A percentile compares a stretch with the other conserved stretches of the same genome.
These are phyloP conservation scores for Drosophila recens DNA, from an alignment of 2,888 invertebrate genomes.

Conservation along the genomic window DNA sequence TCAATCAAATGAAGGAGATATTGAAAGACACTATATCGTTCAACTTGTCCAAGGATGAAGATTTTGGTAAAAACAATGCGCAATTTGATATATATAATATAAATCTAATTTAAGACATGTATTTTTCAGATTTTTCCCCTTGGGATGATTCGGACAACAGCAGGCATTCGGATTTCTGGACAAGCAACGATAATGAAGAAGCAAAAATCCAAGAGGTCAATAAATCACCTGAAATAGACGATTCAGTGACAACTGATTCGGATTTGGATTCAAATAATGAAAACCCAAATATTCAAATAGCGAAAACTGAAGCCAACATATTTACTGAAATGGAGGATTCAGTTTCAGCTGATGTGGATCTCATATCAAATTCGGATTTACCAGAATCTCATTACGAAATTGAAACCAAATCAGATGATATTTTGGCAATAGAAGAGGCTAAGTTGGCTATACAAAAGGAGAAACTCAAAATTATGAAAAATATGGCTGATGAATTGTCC, in stretches of 20 bases:
- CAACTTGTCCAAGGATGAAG: conserved; percentile 30
- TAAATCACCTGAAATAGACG: background rate
- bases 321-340: background rate
- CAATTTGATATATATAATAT: no score
- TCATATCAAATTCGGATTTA: background rate
- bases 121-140: conserved; percentile 33
- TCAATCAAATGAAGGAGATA: conserved; percentile 42
- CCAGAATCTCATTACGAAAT: background rate
- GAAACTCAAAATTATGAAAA: conserved; percentile 37
- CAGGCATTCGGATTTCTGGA: background rate
- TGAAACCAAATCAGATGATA: background rate
- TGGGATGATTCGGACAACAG: conserved; percentile 21
- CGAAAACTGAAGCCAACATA: background rate
- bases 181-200: background rate
- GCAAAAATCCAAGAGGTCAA: background rate
- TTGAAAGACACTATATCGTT: conserved; percentile 34
- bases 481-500: conserved; percentile 38
- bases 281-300: background rate
- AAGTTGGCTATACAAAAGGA: conserved; percentile 33
- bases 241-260: background rate
- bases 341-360: background rate
- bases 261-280: background rate
- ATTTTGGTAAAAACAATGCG: conserved; percentile 19
- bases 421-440: conserved; percentile 26
- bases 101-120: no score